These are phyloP conservation scores for Hylomyscus alleni DNA, from an alignment of 2,797 vertebrate species.

Conservation along the genomic window DNA sequence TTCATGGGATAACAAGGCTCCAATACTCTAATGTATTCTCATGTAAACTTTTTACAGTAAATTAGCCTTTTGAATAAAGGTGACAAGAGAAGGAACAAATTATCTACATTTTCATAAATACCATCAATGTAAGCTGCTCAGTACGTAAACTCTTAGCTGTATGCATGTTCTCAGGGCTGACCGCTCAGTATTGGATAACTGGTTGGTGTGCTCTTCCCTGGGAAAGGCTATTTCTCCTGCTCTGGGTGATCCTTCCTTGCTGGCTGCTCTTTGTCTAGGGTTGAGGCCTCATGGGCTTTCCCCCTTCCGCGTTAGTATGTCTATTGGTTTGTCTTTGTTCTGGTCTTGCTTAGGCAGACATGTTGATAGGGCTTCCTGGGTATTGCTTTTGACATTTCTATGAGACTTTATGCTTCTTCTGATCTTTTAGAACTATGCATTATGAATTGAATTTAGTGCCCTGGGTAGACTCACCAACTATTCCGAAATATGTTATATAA, in stretches of 20 bases:
- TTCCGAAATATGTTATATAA: not conserved
- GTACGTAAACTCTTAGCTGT: not conserved
- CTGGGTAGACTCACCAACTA: not conserved
- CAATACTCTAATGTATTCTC: not conserved
- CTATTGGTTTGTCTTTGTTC: not conserved
- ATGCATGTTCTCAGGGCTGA: not conserved
- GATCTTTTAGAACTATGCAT: not conserved
- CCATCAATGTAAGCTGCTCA: not conserved
- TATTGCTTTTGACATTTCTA: not conserved
- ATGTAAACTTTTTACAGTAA: not conserved
- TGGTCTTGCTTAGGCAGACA: not conserved
- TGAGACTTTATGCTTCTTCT: not conserved
- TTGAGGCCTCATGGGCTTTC: not conserved
- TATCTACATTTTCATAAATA: not conserved
- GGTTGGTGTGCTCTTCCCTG: not conserved
- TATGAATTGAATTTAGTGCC: not conserved
- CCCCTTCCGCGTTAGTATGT: not conserved
- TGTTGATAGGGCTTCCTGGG: not conserved
- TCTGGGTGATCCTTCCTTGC: not conserved
- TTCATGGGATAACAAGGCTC: not conserved
- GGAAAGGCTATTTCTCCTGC: not conserved
- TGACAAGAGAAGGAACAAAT: not conserved
- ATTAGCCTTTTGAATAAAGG: not conserved
- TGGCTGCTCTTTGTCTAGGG: not conserved
- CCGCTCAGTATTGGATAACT: not conserved